A percentile compares a stretch with the other conserved stretches of the same genome.
phyloP scores from a whole-genome alignment of 2,888 invertebrate genomes.

The Gisinianus flammeolus region DNA sequence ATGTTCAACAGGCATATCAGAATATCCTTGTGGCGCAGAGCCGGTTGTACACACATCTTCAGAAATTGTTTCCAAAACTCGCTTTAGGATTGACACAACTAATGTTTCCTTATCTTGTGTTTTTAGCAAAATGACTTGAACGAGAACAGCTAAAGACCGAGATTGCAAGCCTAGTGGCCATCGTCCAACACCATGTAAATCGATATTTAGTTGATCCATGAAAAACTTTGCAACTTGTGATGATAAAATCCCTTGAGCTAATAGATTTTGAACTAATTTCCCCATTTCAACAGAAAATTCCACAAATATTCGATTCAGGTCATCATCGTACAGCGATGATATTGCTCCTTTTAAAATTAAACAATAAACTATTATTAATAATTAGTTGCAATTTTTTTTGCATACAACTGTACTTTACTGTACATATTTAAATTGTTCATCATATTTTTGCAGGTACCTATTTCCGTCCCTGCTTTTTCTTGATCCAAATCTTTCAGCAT shows the following conservation, averaged over 20 bases:
- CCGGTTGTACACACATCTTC: conserved; percentile 70
- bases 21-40: conserved; percentile 41
- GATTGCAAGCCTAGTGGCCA: conserved; percentile 79
- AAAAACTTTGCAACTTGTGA: conserved; percentile 74
- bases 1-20: conserved; percentile 73
- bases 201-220: conserved; percentile 75
- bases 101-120: conserved; percentile 86
- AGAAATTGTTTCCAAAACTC: conserved; percentile 84
- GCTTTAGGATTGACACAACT: conserved; percentile 90
- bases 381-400: too few relatives aligned
- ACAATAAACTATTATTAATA: background rate
- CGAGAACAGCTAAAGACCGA: conserved; percentile 79
- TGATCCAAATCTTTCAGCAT: conserved; percentile 84
- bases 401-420: background rate
- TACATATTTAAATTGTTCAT: background rate
- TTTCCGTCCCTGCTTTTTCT: conserved; percentile 83
- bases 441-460: too few relatives aligned
- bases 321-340: conserved; percentile 74
- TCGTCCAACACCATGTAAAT: conserved; percentile 64
- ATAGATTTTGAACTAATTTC: conserved; percentile 79
- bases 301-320: conserved; percentile 73
- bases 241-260: conserved; percentile 73
- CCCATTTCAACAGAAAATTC: conserved; percentile 80
- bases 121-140: conserved; percentile 81
- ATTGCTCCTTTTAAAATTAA: conserved; percentile 68